Evolutionary conservation across 2,113 vertebrate genomes (phyloP).

Genomic region (Urocolius indicus): DNA sequence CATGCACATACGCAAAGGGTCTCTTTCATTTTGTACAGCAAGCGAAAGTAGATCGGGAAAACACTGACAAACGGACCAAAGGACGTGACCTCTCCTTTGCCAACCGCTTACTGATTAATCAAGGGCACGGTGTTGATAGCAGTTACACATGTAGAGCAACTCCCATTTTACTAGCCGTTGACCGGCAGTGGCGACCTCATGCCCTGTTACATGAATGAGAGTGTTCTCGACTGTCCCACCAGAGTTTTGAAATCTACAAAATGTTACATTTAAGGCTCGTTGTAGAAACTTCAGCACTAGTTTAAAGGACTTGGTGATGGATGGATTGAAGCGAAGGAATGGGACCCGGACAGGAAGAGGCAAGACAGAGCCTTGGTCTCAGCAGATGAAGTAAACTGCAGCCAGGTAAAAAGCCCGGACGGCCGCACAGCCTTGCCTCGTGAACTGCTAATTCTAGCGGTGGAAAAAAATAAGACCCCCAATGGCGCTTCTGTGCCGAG

Average conservation of each 20-base stretch:
- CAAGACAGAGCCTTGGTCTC: neutral
- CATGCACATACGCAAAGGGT: accelerated
- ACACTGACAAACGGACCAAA: neutral
- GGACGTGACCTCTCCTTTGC: neutral
- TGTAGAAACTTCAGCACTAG: neutral
- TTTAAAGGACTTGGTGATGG: neutral
- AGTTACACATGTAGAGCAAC: accelerated
- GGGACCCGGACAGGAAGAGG: neutral
- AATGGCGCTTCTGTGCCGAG: neutral
- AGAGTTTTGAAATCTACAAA: neutral
- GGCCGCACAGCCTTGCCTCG: neutral
- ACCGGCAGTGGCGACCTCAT: accelerated
- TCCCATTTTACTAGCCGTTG: neutral
- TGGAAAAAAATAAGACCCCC: neutral
- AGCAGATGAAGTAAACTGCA: accelerated
- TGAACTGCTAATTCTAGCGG: neutral
- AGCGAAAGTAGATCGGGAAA: neutral
- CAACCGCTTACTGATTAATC: neutral
- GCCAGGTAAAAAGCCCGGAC: neutral
- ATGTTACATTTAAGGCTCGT: neutral
- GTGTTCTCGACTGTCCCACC: neutral
- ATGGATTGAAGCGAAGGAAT: neutral
- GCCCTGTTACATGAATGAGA: neutral
- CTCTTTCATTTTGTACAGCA: neutral
- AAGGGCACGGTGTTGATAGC: neutral